A percentile compares a stretch with the other conserved stretches of the same genome.
Evolutionary conservation across 2,113 vertebrate genomes (phyloP).

Genomic region (Emydura subglobosa): DNA sequence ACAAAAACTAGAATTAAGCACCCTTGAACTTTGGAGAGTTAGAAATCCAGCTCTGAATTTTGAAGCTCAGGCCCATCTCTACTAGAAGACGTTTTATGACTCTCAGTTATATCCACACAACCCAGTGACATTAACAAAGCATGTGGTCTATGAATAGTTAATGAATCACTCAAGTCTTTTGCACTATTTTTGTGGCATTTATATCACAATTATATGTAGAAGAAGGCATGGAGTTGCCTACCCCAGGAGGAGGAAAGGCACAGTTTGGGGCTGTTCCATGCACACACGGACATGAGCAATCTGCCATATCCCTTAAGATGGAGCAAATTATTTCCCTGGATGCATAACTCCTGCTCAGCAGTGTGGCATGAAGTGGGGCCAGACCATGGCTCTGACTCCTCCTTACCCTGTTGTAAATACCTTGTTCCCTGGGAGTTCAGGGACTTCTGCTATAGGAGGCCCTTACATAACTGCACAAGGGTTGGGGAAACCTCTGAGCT

Average conservation of each 20-base stretch:
- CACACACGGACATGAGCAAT: not conserved
- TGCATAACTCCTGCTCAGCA: not conserved
- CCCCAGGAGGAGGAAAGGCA: not conserved
- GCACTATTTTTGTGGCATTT: not conserved
- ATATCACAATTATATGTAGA: not conserved
- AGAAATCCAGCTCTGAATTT: not conserved
- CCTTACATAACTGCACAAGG: not conserved
- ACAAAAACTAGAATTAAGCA: not conserved
- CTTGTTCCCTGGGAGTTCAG: not conserved
- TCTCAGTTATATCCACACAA: not conserved
- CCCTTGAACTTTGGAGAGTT: not conserved
- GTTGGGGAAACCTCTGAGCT: not conserved
- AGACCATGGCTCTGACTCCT: not conserved
- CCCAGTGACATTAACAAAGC: not conserved
- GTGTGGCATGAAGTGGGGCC: not conserved
- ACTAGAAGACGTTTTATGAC: not conserved
- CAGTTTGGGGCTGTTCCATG: not conserved
- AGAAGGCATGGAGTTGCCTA: not conserved
- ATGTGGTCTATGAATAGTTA: not conserved
- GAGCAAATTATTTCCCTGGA: not conserved
- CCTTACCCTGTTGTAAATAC: not conserved
- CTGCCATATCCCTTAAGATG: not conserved
- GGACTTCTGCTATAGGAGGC: not conserved
- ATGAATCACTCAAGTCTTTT: not conserved
- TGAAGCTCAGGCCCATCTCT: not conserved